Base-by-base conservation (phyloP, 2,797 vertebrate genomes). In the Notoglanidium macrostoma region DNA sequence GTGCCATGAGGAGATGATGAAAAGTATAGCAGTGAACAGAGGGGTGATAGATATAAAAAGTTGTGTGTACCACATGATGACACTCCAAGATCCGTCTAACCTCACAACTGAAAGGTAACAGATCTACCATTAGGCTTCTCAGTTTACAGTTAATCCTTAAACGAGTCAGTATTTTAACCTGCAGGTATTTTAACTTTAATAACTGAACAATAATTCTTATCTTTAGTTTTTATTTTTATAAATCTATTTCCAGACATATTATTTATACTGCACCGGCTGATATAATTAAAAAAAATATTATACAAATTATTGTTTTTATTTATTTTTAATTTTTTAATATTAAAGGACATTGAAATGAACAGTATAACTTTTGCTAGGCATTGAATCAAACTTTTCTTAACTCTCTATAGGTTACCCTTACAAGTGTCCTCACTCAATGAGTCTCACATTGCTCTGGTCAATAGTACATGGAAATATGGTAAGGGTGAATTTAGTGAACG, bases 381-480 rank as follows among this genome's bases (percentile, higher is more conserved):
- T 12, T 83, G 15, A 83, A 15, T 68, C 29, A 55, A 55, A 26
- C 17, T 49, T 9, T 65, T 44, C 44, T 68, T 35, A 8, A 46
- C 63, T 79, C 1, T 19, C 32, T 67, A 19, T 57, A 90, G 89
- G 76, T 54, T 54, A 14, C 59, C 68, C 14, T 23, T 87, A 26
- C 82, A 68, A 59, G 19, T 90, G 32, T 91, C 90, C 4, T 89
- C 85, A 14, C 86, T 90, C 15, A 85, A 85, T 1, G 85, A 89
- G 46, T 90, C 92, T n/a, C 90, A 92, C 59, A 12, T 89, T 26
- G 77, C 54, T n/a, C 72, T 91, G 55, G 86, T 92, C 51, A 92
- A 91, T 67, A 84, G 61, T n/a, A 84, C 63, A 17, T 92, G 91
- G 91, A 92, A 90, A 74, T 92, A 90, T 87, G 86, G 89, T n/a